Conservation (phyloP, 2,888 invertebrate genomes). For the Xylophagus ater region DNA sequence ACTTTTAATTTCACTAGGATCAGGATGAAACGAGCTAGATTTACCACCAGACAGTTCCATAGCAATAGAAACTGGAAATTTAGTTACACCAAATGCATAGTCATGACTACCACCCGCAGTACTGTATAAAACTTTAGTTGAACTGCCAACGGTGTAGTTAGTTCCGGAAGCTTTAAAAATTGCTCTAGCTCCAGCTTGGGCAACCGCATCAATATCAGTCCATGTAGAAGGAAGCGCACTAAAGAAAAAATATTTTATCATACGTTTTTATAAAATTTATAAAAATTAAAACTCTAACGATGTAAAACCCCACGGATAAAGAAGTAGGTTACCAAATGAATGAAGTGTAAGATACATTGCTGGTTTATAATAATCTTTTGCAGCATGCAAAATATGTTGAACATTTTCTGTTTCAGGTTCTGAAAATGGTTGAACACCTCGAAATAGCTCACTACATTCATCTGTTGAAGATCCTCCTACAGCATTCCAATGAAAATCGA, state of each 20-base stretch:
- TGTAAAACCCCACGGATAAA: constrained; percentile 37
- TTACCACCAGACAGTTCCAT: constrained; percentile 49
- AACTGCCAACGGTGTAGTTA: constrained; percentile 37
- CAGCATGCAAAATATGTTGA: constrained; percentile 13
- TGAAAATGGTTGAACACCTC: constrained; percentile 45
- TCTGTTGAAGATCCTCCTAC: constrained; percentile 23
- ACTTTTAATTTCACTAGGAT: constrained; percentile 43
- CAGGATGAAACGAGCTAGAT: constrained; percentile 49
- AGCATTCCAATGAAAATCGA: constrained; percentile 51
- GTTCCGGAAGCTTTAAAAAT: constrained; percentile 33
- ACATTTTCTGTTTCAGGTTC: constrained; percentile 42
- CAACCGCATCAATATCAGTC: constrained; percentile 34
- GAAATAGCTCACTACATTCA: constrained; percentile 44
- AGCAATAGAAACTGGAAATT: constrained; percentile 49
- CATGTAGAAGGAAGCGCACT: constrained; percentile 37
- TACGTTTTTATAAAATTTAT: neutral
- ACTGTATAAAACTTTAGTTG: constrained; percentile 40
- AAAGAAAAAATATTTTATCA: neutral
- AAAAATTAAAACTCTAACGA: constrained; percentile 24
- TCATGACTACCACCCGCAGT: constrained; percentile 55
- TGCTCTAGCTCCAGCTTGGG: constrained; percentile 32
- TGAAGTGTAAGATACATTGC: constrained; percentile 27
- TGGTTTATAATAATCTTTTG: constrained; percentile 17
- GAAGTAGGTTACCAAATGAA: constrained; percentile 25
- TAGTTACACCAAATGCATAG: constrained; percentile 46